Evolutionary conservation across 2,113 vertebrate genomes (phyloP).

Genomic region (Platysteira castanea): DNA sequence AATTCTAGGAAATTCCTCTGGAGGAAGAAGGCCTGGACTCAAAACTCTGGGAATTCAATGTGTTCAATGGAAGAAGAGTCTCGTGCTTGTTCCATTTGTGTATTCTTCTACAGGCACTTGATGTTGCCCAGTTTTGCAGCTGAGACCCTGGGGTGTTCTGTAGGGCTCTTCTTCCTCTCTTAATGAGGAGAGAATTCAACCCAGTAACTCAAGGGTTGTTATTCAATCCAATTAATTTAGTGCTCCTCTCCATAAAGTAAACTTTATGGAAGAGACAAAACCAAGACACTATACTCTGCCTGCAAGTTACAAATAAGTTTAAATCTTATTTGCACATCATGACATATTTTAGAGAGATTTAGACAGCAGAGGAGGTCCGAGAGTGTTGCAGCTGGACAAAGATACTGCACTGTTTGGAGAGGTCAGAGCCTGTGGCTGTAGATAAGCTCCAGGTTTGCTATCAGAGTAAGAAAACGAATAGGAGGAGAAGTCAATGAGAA

Average conservation of each 20-base stretch:
- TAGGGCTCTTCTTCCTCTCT: background rate
- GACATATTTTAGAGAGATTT: background rate
- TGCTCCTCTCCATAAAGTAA: no score
- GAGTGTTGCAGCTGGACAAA: background rate
- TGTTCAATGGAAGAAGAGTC: background rate
- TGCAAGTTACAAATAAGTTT: no score
- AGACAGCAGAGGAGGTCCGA: background rate
- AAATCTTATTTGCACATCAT: background rate
- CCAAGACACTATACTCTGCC: no score
- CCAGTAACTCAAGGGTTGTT: background rate
- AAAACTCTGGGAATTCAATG: background rate
- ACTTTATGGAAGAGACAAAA: no score
- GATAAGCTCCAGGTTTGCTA: background rate
- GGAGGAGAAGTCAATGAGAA: background rate
- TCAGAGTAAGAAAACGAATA: background rate
- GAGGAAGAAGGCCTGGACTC: background rate
- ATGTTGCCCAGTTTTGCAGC: background rate
- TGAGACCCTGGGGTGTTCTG: rapidly evolving
- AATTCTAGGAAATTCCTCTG: background rate
- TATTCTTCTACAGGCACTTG: background rate
- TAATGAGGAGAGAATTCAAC: background rate
- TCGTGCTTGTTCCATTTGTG: rapidly evolving
- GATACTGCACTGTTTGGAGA: background rate
- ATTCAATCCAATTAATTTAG: background rate
- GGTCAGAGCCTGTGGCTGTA: background rate